Evolutionary conservation across 2,113 vertebrate genomes (phyloP).

Genomic region (Brachionichthys hirsutus): DNA sequence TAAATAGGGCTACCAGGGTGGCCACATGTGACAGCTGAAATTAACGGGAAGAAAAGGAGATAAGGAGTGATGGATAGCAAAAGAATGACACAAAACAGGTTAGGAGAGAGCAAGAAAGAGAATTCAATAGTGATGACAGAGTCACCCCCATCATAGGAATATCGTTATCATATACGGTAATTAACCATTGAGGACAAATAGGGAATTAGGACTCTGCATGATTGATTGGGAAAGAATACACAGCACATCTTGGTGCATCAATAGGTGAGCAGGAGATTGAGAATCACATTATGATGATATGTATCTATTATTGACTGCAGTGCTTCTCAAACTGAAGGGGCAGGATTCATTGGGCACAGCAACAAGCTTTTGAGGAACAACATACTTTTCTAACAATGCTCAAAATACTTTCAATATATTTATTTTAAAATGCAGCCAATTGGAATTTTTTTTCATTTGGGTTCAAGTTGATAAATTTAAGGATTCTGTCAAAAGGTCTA

Average conservation of each 20-base stretch:
- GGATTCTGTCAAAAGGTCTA: not conserved
- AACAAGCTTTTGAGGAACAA: not conserved
- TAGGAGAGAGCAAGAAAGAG: not conserved
- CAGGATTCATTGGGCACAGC: not conserved
- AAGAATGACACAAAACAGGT: constrained; percentile 10
- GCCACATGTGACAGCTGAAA: constrained; percentile 91
- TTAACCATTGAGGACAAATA: constrained; percentile 46
- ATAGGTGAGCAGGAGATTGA: constrained; percentile 31
- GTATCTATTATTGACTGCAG: constrained; percentile 6
- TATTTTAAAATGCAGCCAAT: constrained; percentile 7
- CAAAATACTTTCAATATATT: not conserved
- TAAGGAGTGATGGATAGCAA: not conserved
- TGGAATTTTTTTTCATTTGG: not conserved
- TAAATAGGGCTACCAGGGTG: constrained; percentile 97
- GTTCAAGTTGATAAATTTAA: too few species aligned
- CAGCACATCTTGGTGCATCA: constrained; percentile 25
- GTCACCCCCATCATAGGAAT: constrained; percentile 48
- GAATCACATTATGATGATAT: constrained; percentile 27
- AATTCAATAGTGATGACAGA: constrained; percentile 45
- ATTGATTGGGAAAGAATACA: constrained; percentile 24
- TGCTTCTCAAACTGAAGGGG: not conserved
- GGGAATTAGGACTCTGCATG: constrained; percentile 26
- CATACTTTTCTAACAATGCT: not conserved
- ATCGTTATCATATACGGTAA: constrained; percentile 62
- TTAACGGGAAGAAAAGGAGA: constrained; percentile 4